Evolutionary conservation across 2,797 vertebrate species (phyloP).

Genomic region (Limosa lapponica): DNA sequence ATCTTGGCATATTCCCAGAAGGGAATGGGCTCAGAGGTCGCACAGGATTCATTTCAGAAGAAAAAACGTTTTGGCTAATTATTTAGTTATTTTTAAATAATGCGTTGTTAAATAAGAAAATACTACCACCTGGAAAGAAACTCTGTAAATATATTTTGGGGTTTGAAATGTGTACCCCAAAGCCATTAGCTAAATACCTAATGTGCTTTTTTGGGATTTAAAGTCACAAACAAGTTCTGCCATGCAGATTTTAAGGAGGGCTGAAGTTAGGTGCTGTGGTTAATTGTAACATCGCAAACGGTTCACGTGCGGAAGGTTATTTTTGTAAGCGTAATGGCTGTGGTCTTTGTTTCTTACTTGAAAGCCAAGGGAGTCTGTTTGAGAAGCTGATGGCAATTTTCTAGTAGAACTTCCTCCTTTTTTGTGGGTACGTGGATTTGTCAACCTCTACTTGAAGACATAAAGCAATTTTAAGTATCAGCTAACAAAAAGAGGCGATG

Average conservation of each 20-base stretch:
- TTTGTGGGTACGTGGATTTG: background rate
- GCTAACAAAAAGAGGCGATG: background rate
- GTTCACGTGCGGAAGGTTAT: background rate
- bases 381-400: background rate
- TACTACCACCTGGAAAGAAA: background rate
- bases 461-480: background rate
- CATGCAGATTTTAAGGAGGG: background rate
- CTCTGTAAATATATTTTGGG: background rate
- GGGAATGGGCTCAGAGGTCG: slow-evolving; percentile 41
- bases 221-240: background rate
- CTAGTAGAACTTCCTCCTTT: background rate
- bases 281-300: background rate
- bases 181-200: background rate
- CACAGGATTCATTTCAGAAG: background rate
- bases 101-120: background rate
- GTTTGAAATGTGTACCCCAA: background rate
- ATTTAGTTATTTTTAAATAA: slow-evolving; percentile 11
- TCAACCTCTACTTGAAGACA: background rate
- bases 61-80: background rate
- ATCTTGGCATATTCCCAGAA: slow-evolving; percentile 10
- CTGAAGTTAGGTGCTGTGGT: background rate
- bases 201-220: background rate
- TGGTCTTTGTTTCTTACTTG: background rate
- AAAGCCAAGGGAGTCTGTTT: background rate
- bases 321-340: background rate